phyloP scores from a whole-genome alignment of 2,113 vertebrate species.

The Lasiurus cinereus region DNA sequence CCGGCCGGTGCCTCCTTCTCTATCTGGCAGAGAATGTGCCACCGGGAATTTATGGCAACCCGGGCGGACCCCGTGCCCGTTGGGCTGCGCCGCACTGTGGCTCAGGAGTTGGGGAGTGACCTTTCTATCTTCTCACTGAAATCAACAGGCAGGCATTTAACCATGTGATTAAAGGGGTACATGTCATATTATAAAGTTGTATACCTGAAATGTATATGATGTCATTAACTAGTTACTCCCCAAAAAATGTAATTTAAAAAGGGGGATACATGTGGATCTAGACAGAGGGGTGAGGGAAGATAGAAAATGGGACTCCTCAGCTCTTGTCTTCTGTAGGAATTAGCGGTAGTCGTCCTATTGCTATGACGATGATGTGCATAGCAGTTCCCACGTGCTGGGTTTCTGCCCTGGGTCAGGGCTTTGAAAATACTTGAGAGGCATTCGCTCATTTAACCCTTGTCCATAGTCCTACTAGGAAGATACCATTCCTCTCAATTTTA shows the following conservation, averaged over 20 bases:
- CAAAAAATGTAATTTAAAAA: not conserved
- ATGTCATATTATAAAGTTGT: no score
- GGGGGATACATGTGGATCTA: no score
- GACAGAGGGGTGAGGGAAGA: not conserved
- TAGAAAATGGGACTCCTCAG: not conserved
- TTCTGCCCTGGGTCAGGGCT: not conserved
- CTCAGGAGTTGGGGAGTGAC: not conserved
- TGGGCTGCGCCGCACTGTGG: not conserved
- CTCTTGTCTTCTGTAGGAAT: not conserved
- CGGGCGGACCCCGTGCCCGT: accelerated
- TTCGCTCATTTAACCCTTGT: not conserved
- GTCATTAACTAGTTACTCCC: no score
- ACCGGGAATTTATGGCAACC: not conserved
- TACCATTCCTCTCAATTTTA: no score
- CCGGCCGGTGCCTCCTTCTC: not conserved
- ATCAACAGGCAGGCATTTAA: not conserved
- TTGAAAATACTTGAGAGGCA: not conserved
- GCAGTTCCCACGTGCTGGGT: not conserved
- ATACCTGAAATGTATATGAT: not conserved
- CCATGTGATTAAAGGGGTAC: not conserved
- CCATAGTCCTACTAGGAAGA: not conserved
- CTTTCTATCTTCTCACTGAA: not conserved
- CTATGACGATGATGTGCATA: not conserved
- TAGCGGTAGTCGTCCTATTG: not conserved
- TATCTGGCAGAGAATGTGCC: not conserved